phyloP scores from a whole-genome alignment of 2,888 invertebrate species.

The Drosophila atroscutellata region DNA sequence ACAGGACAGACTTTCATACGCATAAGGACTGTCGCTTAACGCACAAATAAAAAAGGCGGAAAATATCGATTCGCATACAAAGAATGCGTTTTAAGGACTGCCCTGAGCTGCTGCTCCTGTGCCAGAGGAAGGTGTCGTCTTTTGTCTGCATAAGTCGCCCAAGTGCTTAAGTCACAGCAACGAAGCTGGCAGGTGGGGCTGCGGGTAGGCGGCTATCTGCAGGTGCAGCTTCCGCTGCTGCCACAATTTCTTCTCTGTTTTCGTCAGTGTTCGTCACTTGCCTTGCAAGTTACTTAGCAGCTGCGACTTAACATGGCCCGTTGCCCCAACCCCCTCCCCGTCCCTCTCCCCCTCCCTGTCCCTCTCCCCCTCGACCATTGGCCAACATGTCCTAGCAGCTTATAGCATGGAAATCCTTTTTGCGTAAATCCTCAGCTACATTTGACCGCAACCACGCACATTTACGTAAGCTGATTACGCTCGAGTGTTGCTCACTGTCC shows the following conservation, averaged over 20 bases:
- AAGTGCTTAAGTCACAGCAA: conserved; percentile 9
- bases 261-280: conserved; percentile 27
- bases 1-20: not conserved
- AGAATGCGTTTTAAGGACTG: conserved; percentile 5
- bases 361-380: not conserved
- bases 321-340: not conserved
- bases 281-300: conserved; percentile 48
- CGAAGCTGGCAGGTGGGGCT: not conserved
- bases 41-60: not conserved
- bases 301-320: conserved; percentile 42
- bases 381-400: conserved; percentile 28
- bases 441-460: conserved; percentile 71
- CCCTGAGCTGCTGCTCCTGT: not conserved
- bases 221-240: conserved; percentile 24
- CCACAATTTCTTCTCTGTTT: not conserved
- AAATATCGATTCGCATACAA: conserved; percentile 25
- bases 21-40: not conserved
- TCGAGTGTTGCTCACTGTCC: conserved; percentile 31
- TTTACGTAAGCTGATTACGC: conserved; percentile 76
- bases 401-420: conserved; percentile 68
- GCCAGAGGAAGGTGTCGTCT: not conserved
- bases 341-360: not conserved
- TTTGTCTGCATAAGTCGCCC: conserved; percentile 15
- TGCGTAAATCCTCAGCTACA: conserved; percentile 65
- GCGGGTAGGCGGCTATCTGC: not conserved